These are phyloP conservation scores for Arctopsyche grandis DNA, from an alignment of 1,140 invertebrate species.

Conservation along the genomic window DNA sequence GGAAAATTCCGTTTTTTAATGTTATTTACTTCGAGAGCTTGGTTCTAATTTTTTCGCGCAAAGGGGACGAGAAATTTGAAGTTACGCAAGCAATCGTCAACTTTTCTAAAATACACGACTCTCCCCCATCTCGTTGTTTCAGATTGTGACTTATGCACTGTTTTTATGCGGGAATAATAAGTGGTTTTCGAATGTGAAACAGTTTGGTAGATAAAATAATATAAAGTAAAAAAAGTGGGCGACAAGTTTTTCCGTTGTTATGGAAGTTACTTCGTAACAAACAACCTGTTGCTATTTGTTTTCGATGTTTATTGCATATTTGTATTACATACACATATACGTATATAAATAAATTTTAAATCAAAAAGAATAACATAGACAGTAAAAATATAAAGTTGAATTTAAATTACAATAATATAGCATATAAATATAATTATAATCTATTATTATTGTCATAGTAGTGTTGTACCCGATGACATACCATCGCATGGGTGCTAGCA, in stretches of 20 bases:
- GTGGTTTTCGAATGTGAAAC: too few relatives aligned
- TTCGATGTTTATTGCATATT: conserved; percentile 18
- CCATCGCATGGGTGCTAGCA: too few relatives aligned
- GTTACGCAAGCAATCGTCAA: conserved; percentile 24
- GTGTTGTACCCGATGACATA: too few relatives aligned
- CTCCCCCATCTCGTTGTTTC: not conserved
- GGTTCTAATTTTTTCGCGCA: not conserved
- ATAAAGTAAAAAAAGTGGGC: not conserved
- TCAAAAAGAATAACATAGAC: too few relatives aligned
- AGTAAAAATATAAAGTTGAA: too few relatives aligned
- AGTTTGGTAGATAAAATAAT: not conserved
- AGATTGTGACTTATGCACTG: not conserved
- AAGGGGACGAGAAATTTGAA: conserved; percentile 17
- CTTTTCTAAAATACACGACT: not conserved
- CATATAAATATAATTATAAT: too few relatives aligned
- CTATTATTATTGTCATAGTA: too few relatives aligned
- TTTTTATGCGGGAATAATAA: not conserved
- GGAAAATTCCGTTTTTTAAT: conserved; percentile 15
- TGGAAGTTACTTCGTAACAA: conserved; percentile 1
- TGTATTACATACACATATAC: not conserved
- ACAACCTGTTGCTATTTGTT: conserved; percentile 24
- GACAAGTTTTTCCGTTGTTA: not conserved
- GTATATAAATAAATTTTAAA: not conserved
- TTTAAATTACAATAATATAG: too few relatives aligned
- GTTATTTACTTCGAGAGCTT: conserved; percentile 18